A percentile compares a stretch with the other conserved stretches of the same genome.
phyloP scores from a whole-genome alignment of 2,888 invertebrate genomes.

The Didymodactylos carnosus region DNA sequence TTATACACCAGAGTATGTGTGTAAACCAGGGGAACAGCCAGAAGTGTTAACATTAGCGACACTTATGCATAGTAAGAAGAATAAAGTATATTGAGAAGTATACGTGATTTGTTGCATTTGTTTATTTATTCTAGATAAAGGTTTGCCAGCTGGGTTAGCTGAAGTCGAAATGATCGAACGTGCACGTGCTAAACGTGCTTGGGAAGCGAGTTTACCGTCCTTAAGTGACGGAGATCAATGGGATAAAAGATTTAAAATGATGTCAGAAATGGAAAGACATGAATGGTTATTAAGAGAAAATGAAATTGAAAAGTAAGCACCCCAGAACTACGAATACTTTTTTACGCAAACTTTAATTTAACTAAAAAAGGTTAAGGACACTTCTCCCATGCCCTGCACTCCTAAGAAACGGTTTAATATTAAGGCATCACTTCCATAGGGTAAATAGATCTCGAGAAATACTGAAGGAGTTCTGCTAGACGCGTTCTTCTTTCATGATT shows the following conservation, averaged over 20 bases:
- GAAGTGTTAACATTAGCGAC: constrained; percentile 49
- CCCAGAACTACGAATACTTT: constrained; percentile 12
- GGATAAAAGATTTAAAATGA: constrained; percentile 46
- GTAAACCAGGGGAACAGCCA: constrained; percentile 38
- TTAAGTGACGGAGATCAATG: constrained; percentile 39
- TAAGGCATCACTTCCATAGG: too few relatives aligned
- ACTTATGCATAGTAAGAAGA: constrained; percentile 43
- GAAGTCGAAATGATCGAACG: constrained; percentile 49
- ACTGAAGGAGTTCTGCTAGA: too few relatives aligned
- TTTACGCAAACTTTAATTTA: neutral
- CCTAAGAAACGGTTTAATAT: too few relatives aligned
- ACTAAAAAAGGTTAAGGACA: neutral
- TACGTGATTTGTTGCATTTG: neutral
- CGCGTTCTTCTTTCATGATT: too few relatives aligned
- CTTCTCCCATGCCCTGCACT: too few relatives aligned
- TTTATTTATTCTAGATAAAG: constrained; percentile 20
- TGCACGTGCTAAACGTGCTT: constrained; percentile 46
- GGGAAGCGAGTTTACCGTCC: constrained; percentile 44
- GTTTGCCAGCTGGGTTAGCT: constrained; percentile 45
- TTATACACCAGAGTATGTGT: constrained; percentile 48
- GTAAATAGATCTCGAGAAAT: too few relatives aligned
- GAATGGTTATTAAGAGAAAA: constrained; percentile 63
- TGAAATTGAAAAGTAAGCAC: constrained; percentile 40
- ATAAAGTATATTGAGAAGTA: constrained; percentile 21
- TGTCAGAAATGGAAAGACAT: constrained; percentile 58